Evolutionary conservation across 53 echinoderm and acorn worm species (phyloP).

Genomic region (Paracentrotus lividus): DNA sequence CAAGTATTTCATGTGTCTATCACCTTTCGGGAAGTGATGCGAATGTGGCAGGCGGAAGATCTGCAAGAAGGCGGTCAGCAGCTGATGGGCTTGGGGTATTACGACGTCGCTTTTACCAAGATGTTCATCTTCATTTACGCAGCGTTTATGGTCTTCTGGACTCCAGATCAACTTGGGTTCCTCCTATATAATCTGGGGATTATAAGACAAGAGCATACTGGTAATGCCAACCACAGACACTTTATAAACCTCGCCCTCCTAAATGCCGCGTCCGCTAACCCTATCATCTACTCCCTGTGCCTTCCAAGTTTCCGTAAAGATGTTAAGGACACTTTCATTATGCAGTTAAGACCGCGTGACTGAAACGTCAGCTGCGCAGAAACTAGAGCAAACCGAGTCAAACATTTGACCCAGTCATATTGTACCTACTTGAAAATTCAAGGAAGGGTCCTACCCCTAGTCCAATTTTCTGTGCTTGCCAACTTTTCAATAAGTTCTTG

Average conservation of each 20-base stretch:
- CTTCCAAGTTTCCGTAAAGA: slow-evolving; percentile 21
- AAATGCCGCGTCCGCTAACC: slow-evolving; percentile 6
- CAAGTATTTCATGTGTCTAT: neutral
- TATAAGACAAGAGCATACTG: neutral
- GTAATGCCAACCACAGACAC: neutral
- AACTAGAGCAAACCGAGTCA: neutral
- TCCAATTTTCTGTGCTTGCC: too few relatives aligned
- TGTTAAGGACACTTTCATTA: neutral
- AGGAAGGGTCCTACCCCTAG: too few relatives aligned
- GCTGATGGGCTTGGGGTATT: neutral
- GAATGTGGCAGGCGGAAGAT: neutral
- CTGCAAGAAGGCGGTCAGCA: too few relatives aligned
- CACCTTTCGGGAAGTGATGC: too few relatives aligned
- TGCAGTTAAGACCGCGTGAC: neutral
- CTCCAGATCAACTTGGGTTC: slow-evolving; percentile 46
- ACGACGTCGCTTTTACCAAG: slow-evolving; percentile 6
- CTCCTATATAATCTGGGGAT: slow-evolving; percentile 6
- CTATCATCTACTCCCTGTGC: slow-evolving; percentile 56
- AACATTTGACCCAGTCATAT: too few relatives aligned
- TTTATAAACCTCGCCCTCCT: slow-evolving; percentile 30
- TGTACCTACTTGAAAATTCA: too few relatives aligned
- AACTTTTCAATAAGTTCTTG: too few relatives aligned
- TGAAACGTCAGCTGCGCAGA: neutral
- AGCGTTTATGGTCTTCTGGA: slow-evolving; percentile 43
- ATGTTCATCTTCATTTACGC: slow-evolving; percentile 58